Conservation (phyloP, 2,888 invertebrate species). For the Ditylenchus weischeri region DNA sequence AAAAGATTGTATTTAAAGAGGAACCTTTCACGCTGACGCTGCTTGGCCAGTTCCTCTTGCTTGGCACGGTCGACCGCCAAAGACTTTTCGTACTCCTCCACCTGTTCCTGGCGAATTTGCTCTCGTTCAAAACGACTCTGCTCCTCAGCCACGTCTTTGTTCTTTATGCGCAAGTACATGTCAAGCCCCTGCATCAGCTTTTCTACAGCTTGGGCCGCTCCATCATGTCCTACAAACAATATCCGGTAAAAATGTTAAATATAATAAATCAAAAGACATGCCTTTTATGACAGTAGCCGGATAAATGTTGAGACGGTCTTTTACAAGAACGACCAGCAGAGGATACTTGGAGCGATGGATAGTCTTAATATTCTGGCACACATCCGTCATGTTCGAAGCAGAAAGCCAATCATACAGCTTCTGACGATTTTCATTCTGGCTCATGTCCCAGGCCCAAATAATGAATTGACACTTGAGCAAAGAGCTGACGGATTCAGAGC, state of each 20-base stretch:
- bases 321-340: slow-evolving; percentile 42
- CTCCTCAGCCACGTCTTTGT: slow-evolving; percentile 33
- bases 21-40: slow-evolving; percentile 26
- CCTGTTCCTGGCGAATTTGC: slow-evolving; percentile 45
- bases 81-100: slow-evolving; percentile 46
- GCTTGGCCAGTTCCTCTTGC: slow-evolving; percentile 39
- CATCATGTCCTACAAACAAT: slow-evolving; percentile 27
- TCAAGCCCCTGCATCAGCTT: slow-evolving; percentile 47
- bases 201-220: slow-evolving; percentile 34
- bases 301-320: slow-evolving; percentile 37
- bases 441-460: slow-evolving; percentile 95
- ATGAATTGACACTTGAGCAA: slow-evolving; percentile 84
- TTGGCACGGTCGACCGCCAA: slow-evolving; percentile 46
- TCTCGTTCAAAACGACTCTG: slow-evolving; percentile 47
- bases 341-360: slow-evolving; percentile 39
- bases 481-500: slow-evolving; percentile 84
- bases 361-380: slow-evolving; percentile 29
- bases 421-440: slow-evolving; percentile 78
- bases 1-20: not conserved
- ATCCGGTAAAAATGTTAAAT: not conserved
- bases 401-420: slow-evolving; percentile 65
- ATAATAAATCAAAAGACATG: slow-evolving; percentile 12
- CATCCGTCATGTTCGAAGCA: slow-evolving; percentile 33
- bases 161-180: slow-evolving; percentile 34
- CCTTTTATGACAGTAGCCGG: slow-evolving; percentile 36